Evolutionary conservation across 2,888 invertebrate species (phyloP).

Genomic region (Xestia ashworthii): DNA sequence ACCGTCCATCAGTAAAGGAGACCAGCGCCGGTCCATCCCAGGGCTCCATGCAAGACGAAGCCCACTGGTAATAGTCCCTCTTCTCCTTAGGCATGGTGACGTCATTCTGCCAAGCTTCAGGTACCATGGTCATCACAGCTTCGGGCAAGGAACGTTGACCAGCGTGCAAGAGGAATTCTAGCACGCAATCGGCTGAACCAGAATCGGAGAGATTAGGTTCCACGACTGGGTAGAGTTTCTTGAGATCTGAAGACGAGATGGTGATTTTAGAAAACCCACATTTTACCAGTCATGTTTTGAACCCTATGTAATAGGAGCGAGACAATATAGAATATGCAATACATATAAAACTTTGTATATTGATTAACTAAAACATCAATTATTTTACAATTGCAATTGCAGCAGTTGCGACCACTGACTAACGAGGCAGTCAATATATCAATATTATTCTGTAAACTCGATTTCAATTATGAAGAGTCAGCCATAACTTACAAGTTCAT

Average conservation of each 20-base stretch:
- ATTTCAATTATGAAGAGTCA: no score
- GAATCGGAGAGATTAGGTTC: constrained; percentile 99
- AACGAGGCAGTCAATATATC: no score
- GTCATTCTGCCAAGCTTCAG: constrained; percentile 99
- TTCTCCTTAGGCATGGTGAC: constrained; percentile 97
- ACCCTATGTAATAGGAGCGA: no score
- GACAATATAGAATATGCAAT: no score
- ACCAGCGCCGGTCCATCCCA: constrained; percentile 99
- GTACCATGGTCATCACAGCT: constrained; percentile 99
- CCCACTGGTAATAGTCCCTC: constrained; percentile 99
- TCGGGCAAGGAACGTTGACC: constrained; percentile 98
- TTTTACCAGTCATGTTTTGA: no score
- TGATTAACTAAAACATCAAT: no score
- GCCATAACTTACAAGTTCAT: no score
- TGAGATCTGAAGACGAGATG: constrained; percentile 89
- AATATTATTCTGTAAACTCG: no score
- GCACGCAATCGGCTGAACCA: constrained; percentile 98
- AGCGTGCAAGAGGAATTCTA: constrained; percentile 98
- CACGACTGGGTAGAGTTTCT: constrained; percentile 98
- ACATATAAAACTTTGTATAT: no score
- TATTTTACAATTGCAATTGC: no score
- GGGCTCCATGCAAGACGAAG: constrained; percentile 99
- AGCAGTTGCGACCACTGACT: no score
- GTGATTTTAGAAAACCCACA: not conserved
- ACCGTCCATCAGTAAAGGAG: constrained; percentile 99